These are phyloP conservation scores for Chorisops tibialis DNA, from an alignment of 2,888 invertebrate genomes.

Conservation along the genomic window DNA sequence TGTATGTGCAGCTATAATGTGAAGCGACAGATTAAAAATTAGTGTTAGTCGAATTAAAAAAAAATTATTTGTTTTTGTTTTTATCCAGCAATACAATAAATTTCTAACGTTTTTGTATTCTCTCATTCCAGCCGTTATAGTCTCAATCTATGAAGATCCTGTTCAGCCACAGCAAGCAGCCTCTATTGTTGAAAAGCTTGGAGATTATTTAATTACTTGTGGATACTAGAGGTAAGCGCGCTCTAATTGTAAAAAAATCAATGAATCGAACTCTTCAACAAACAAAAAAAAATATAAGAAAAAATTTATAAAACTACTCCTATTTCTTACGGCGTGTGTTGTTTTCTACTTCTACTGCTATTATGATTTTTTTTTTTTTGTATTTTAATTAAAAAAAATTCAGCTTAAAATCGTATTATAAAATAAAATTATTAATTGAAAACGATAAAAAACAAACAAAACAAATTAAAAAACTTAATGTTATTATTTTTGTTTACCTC, in stretches of 20 bases:
- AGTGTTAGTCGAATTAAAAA: too few relatives aligned
- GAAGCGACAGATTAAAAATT: too few relatives aligned
- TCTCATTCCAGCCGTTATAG: constrained; percentile 78
- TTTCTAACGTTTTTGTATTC: constrained; percentile 21
- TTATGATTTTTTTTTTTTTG: constrained; percentile 23
- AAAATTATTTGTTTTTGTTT: background rate
- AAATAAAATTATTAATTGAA: constrained; percentile 11
- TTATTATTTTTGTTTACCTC: too few relatives aligned
- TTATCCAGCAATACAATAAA: background rate
- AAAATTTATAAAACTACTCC: constrained; percentile 12
- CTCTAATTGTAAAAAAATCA: constrained; percentile 29
- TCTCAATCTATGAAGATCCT: constrained; percentile 93
- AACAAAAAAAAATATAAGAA: constrained; percentile 22
- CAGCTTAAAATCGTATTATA: constrained; percentile 7
- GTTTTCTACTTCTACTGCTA: constrained; percentile 29
- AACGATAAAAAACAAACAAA: constrained; percentile 15
- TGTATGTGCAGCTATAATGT: too few relatives aligned
- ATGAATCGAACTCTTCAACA: constrained; percentile 12
- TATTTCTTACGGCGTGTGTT: constrained; percentile 31
- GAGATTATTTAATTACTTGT: constrained; percentile 95
- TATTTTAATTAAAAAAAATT: constrained; percentile 17
- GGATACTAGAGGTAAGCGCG: constrained; percentile 78
- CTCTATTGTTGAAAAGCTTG: constrained; percentile 94
- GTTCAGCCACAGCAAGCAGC: constrained; percentile 96
- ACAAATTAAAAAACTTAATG: too few relatives aligned